Evolutionary conservation across 2,888 invertebrate genomes (phyloP), one percentile per base, ranked within the genome.

Genomic region (Caprella mutica): DNA sequence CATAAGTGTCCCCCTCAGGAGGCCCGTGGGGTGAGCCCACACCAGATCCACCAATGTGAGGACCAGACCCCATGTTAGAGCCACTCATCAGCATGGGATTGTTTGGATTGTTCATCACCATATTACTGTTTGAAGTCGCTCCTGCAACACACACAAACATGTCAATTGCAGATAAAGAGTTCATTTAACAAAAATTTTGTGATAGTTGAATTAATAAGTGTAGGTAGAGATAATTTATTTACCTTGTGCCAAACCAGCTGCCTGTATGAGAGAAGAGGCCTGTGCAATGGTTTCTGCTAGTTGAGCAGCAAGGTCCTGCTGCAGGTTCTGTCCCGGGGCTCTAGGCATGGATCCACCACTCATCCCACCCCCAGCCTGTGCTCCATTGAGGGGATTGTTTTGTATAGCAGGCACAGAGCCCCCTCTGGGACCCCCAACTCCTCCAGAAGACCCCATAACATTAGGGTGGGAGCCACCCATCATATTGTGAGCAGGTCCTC

Each of bases 251-350:
- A 69, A 56, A 26, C 70, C 77, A 29, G 83, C 83, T 35, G 80
- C 80, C 72, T 85, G 83, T 59, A 86, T 81, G 42, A 85, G 73
- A 56, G 81, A 82, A 2, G 84, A 83, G 19, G 86, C 86, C 71
- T 85, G 83, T n/a, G 83, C 82, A 65, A 86, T 80, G 14, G 85
- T 84, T 69, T 83, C 82, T 5, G 84, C 82, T 40, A 86, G 71
- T 67, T 82, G 80, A 2, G 80, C 79, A 2, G 80, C 79, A 57
- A 85, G 73, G 68, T 83, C 82, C n/a, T 77, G 74, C 59, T 76
- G 72, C 12, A 66, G 62, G 39, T 65, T 66, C 50, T 53, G 52
- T 5, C 56, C 60, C 6, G 61, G 60, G 3, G 52, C 35, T 21
- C 40, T 46, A 2, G 50, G 52, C 12, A 35, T 48, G 8, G 52